Evolutionary conservation across 2,113 vertebrate species (phyloP).

Genomic region (Pimephales promelas): DNA sequence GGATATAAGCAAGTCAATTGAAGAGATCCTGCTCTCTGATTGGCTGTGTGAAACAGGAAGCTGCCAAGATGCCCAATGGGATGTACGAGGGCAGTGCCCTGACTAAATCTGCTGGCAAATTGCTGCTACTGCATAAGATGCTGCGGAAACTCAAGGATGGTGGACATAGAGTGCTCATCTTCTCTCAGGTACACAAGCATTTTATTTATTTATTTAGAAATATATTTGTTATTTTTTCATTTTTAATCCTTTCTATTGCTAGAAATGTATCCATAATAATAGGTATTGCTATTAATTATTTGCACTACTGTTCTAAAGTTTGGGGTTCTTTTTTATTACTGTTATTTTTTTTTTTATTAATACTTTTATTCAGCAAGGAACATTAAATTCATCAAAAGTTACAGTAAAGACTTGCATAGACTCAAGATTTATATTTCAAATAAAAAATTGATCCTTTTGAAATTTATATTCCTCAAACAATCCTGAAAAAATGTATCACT

Average conservation of each 20-base stretch:
- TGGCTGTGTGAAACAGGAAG: constrained; percentile 80
- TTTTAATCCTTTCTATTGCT: not conserved
- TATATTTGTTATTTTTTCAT: not conserved
- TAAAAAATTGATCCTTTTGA: too few relatives aligned
- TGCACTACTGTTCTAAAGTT: too few relatives aligned
- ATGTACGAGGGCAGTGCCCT: constrained; percentile 95
- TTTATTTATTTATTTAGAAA: not conserved
- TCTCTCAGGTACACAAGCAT: constrained; percentile 85
- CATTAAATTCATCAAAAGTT: too few relatives aligned
- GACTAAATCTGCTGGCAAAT: constrained; percentile 90
- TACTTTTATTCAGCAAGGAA: too few relatives aligned
- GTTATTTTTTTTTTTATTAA: too few relatives aligned
- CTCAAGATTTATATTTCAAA: too few relatives aligned
- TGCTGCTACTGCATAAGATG: constrained; percentile 94
- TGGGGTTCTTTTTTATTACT: too few relatives aligned
- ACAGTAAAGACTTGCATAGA: too few relatives aligned
- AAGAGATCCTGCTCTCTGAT: constrained; percentile 5
- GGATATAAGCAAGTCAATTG: not conserved
- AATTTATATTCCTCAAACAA: not conserved
- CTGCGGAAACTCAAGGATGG: constrained; percentile 92
- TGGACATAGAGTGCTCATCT: constrained; percentile 94
- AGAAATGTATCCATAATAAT: too few relatives aligned
- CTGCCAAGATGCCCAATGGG: constrained; percentile 96
- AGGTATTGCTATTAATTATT: too few relatives aligned
- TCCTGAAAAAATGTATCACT: not conserved